phyloP scores from a whole-genome alignment of 1,140 invertebrate species.

The Olivierus martensii region DNA sequence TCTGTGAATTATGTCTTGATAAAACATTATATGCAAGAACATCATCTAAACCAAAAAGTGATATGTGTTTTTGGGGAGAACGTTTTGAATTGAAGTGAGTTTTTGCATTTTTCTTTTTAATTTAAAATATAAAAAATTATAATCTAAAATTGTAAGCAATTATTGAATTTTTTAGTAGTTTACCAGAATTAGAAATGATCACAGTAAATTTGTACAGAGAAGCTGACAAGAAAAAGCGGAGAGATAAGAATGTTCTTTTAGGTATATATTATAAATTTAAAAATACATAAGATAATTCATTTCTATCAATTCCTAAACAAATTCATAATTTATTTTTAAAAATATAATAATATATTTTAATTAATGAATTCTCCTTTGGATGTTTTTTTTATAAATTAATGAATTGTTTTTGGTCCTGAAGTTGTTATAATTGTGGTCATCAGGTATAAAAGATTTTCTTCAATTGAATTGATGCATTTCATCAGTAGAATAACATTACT shows the following conservation, averaged over 20 bases:
- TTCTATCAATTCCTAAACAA: not conserved
- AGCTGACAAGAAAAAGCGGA: conserved; percentile 79
- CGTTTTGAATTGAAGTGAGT: conserved; percentile 73
- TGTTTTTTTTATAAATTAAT: too few species aligned
- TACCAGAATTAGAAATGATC: conserved; percentile 35
- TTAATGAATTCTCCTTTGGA: too few species aligned
- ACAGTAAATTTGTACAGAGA: conserved; percentile 75
- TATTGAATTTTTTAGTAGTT: not conserved
- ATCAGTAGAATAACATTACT: too few species aligned
- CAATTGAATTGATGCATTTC: too few species aligned
- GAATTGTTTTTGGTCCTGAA: too few species aligned
- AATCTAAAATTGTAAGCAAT: not conserved
- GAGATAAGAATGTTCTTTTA: conserved; percentile 36
- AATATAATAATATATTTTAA: conserved; percentile 8
- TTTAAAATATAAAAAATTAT: not conserved
- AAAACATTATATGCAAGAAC: conserved; percentile 77
- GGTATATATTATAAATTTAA: too few species aligned
- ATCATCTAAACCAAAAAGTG: conserved; percentile 72
- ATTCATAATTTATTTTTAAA: not conserved
- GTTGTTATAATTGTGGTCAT: too few species aligned
- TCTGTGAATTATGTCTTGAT: conserved; percentile 81
- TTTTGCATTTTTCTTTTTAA: not conserved
- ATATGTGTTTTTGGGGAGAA: conserved; percentile 92
- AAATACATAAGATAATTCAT: not conserved
- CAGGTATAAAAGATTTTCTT: too few species aligned